Evolutionary conservation across 2,113 vertebrate genomes (phyloP).

Genomic region (Arothron firmamentum): DNA sequence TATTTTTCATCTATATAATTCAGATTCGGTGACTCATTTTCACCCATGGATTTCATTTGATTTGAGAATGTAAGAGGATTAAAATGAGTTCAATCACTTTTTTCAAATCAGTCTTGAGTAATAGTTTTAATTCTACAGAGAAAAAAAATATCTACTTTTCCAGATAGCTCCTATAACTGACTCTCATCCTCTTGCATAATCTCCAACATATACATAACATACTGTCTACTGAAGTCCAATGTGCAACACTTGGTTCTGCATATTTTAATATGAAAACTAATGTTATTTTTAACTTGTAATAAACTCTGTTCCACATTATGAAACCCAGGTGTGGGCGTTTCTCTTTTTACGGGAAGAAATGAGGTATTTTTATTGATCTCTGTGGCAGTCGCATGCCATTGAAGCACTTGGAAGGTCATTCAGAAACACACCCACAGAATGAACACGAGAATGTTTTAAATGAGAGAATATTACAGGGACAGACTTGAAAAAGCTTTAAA

Average conservation of each 20-base stretch:
- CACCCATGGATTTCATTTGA: too few species aligned
- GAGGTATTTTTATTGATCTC: conserved; percentile 36
- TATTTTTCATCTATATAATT: too few species aligned
- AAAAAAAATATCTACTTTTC: too few species aligned
- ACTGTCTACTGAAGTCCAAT: too few species aligned
- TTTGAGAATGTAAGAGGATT: too few species aligned
- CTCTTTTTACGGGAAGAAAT: conserved; percentile 40
- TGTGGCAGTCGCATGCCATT: conserved; percentile 28
- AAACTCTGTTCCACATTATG: conserved; percentile 34
- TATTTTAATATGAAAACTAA: neutral
- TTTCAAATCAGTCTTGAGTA: too few species aligned
- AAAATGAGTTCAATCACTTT: too few species aligned
- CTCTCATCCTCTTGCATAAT: too few species aligned
- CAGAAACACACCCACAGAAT: conserved; percentile 11
- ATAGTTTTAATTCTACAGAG: too few species aligned
- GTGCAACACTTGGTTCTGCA: neutral
- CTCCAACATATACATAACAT: too few species aligned
- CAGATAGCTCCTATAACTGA: too few species aligned
- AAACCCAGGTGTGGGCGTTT: conserved; percentile 38
- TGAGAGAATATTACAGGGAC: conserved; percentile 68
- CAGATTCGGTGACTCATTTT: too few species aligned
- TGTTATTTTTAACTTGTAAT: conserved; percentile 26
- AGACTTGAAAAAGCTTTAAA: conserved; percentile 31
- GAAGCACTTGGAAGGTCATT: conserved; percentile 23
- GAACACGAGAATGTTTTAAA: conserved; percentile 80